phyloP scores from a whole-genome alignment of 2,113 vertebrate genomes.

The Carollia perspicillata region DNA sequence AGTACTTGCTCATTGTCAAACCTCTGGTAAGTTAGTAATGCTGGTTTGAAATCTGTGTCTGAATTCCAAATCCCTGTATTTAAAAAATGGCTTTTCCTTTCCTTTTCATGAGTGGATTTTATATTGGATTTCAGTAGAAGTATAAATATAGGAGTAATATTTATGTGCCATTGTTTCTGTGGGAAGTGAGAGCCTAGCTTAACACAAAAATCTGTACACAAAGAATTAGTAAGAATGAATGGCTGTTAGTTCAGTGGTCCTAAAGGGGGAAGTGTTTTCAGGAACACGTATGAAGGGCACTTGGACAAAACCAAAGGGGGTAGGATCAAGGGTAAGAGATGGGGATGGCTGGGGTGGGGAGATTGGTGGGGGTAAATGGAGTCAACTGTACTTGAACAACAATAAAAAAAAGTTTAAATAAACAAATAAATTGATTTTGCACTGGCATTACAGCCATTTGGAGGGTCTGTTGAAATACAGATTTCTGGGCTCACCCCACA shows the following conservation, averaged over 20 bases:
- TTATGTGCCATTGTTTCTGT: background rate
- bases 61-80: background rate
- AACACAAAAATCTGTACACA: background rate
- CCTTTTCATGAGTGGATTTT: background rate
- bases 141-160: background rate
- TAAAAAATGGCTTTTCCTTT: background rate
- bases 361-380: too few relatives aligned
- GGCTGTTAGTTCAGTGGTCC: background rate
- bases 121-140: background rate
- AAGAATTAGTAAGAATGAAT: background rate
- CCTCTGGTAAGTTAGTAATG: background rate
- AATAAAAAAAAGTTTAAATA: too few relatives aligned
- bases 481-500: background rate
- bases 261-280: background rate
- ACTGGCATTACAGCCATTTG: background rate
- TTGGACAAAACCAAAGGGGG: too few relatives aligned
- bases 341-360: too few relatives aligned
- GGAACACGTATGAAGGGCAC: too few relatives aligned
- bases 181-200: background rate
- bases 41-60: background rate
- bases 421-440: background rate
- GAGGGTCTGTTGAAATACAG: background rate
- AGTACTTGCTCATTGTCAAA: background rate
- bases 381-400: too few relatives aligned
- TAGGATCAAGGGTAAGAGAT: too few relatives aligned